Conservation (phyloP, 2,797 vertebrate genomes). For the Squalus acanthias region DNA sequence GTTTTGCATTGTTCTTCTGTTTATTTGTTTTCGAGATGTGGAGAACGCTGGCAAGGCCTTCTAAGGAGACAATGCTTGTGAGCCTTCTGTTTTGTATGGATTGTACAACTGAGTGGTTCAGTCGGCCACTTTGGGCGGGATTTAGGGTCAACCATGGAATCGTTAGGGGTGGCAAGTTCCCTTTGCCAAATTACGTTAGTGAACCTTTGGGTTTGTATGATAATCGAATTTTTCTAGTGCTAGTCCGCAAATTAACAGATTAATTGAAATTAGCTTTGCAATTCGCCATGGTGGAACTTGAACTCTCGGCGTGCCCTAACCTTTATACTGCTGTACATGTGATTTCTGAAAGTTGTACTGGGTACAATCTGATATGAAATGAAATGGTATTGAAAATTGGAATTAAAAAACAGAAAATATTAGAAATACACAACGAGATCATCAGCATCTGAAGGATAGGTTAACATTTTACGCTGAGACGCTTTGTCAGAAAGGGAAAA, state of each 20-base stretch:
- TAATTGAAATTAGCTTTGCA: not conserved
- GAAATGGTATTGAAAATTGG: not conserved
- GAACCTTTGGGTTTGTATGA: not conserved
- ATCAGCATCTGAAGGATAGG: not conserved
- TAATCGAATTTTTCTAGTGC: not conserved
- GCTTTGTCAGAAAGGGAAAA: not conserved
- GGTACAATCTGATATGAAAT: not conserved
- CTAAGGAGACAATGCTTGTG: not conserved
- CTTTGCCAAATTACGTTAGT: not conserved
- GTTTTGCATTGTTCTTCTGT: not conserved
- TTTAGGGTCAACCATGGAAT: not conserved
- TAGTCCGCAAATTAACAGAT: not conserved
- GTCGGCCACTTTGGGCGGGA: not conserved
- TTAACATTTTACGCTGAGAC: not conserved
- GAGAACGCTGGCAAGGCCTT: not conserved
- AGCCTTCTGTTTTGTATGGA: not conserved
- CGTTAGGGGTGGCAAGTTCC: not conserved
- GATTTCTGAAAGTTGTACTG: not conserved
- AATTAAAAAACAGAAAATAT: not conserved
- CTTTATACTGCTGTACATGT: too few relatives aligned
- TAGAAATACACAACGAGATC: not conserved
- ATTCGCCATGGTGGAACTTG: not conserved
- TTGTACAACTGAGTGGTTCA: not conserved
- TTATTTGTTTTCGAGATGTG: not conserved
- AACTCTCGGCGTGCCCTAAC: not conserved